A percentile compares a stretch with the other conserved stretches of the same genome.
Conservation (phyloP, 2,113 vertebrate species). For the Pseudorectes ferrugineus region DNA sequence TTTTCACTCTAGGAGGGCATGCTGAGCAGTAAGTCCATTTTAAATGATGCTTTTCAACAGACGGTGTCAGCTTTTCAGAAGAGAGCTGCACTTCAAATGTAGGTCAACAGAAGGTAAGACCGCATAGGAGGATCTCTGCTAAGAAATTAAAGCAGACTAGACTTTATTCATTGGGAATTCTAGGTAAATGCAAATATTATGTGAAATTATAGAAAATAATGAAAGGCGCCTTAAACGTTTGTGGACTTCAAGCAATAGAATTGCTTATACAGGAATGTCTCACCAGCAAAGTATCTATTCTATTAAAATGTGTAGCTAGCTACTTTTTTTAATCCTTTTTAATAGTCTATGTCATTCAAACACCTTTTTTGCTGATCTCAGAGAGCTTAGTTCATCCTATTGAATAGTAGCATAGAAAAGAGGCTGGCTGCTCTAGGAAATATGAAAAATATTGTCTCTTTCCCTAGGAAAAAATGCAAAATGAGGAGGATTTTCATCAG, state of each 20-base stretch:
- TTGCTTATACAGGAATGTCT: background rate
- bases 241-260: background rate
- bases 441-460: background rate
- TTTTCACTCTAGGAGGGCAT: background rate
- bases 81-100: background rate
- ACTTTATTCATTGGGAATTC: background rate
- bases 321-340: background rate
- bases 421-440: background rate
- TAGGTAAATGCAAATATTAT: background rate
- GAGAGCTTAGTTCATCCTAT: background rate
- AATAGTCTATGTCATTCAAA: background rate
- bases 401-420: background rate
- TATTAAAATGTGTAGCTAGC: background rate
- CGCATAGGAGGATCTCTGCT: background rate
- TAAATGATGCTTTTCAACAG: background rate
- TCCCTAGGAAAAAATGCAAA: background rate
- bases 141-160: background rate
- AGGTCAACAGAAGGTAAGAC: conserved; percentile 12
- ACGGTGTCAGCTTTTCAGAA: background rate
- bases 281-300: background rate
- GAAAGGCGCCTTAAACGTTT: background rate
- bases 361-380: background rate
- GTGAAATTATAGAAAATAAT: background rate
- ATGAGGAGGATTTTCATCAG: background rate
- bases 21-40: background rate